Base-by-base conservation (phyloP, 2,797 vertebrate genomes). In the Antrozous pallidus region DNA sequence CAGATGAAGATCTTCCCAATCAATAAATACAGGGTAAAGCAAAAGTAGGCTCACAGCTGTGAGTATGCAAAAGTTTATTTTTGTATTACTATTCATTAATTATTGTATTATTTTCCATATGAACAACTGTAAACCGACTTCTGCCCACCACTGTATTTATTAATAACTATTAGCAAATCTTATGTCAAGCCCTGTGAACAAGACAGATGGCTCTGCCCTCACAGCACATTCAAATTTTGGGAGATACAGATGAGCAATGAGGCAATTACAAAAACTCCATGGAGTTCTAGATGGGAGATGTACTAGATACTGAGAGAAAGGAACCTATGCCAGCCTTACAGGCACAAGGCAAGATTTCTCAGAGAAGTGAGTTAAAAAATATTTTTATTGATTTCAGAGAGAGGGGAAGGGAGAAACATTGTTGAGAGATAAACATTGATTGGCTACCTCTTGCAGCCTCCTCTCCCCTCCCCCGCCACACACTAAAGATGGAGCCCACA, bases 161-260 rank as follows among this genome's bases (percentile, higher is more conserved):
- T 93, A 56, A 54, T 40, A 89, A 91, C 69, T 91, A 47, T 63
- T 56, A 90, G 63, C 58, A 74, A 94, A 86, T 91, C 38, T 87
- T 54, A 85, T 0, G 26, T 70, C 12, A 13, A 81, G 38, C 80
- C 54, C 58, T 31, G 10, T 89, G 79, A 94, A 56, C 26, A 87
- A 73, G 78, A 92, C 24, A 65, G 33, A 54, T 79, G 79, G 51
- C 54, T 96, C 36, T 91, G 36, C 20, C 33, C 45, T 88, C 71
- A 75, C 14, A 88, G 80, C 71, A 3, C 54, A 74, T 88, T 93
- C 58, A 61, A 40, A 88, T 71, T 63, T 22, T n/a, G 18, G 45
- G 81, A 63, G 56, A 65, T 65, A 49, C 91, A 92, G 54, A 63
- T 5, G 79, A 61, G 8, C 24, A 42, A 38, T 0, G 16, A 90